phyloP scores from a whole-genome alignment of 2,113 vertebrate genomes.

The Eira barbara region DNA sequence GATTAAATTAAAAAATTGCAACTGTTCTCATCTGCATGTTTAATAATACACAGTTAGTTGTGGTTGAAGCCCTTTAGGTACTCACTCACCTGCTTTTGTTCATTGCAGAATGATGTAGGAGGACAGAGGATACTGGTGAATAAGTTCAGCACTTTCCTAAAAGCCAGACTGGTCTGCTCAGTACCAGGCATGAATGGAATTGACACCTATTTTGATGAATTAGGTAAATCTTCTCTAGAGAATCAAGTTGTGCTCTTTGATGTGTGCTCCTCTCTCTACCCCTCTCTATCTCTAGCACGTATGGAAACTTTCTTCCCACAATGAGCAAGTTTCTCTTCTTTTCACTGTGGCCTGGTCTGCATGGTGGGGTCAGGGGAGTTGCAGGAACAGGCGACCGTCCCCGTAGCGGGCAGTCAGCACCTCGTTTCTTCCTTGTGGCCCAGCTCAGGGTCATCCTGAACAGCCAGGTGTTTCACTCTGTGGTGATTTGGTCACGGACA shows the following conservation, averaged over 20 bases:
- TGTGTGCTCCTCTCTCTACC: neutral
- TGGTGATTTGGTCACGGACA: neutral
- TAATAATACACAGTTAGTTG: neutral
- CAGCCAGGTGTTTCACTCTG: neutral
- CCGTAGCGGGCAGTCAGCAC: neutral
- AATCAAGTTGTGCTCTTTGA: neutral
- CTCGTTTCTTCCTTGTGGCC: neutral
- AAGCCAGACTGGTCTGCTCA: conserved; percentile 94
- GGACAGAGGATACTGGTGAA: conserved; percentile 96
- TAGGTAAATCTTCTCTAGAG: conserved; percentile 85
- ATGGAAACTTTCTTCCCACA: neutral
- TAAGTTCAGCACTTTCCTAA: conserved; percentile 96
- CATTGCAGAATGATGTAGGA: conserved; percentile 93
- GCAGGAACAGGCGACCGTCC: neutral
- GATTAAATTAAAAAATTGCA: neutral
- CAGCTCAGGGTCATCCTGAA: neutral
- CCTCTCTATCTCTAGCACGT: neutral
- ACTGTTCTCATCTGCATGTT: neutral
- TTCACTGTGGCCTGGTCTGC: neutral
- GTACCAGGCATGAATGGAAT: conserved; percentile 94
- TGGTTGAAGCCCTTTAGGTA: no score
- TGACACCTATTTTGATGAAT: conserved; percentile 95
- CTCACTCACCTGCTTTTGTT: neutral
- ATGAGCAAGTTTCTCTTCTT: neutral
- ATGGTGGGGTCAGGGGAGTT: neutral